A percentile compares a stretch with the other conserved stretches of the same genome.
Conservation (phyloP, 1,140 invertebrate species). For the Nomia melanderi region DNA sequence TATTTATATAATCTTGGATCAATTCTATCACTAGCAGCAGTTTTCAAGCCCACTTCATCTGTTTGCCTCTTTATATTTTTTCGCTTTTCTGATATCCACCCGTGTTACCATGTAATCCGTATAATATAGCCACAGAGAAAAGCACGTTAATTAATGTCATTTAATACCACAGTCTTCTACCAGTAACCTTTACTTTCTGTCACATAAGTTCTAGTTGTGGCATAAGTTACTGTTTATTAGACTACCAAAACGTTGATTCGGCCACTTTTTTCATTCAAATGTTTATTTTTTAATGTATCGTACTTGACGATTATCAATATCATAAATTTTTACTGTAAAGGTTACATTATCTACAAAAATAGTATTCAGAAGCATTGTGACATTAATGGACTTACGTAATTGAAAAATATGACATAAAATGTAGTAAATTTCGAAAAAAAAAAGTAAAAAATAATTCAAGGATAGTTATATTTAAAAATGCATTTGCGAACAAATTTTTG, state of each 20-base stretch:
- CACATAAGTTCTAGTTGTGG: neutral
- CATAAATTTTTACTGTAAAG: neutral
- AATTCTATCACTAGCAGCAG: neutral
- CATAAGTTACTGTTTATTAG: neutral
- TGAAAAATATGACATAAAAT: neutral
- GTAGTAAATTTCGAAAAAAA: neutral
- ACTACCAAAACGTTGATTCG: neutral
- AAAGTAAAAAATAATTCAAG: neutral
- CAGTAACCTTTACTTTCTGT: neutral
- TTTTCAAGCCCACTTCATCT: no score
- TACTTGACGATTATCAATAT: neutral
- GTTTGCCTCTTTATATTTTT: neutral
- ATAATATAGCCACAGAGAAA: neutral
- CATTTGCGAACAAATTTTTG: neutral
- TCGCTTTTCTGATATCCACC: neutral
- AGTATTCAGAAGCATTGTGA: neutral
- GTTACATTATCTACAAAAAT: conserved; percentile 5
- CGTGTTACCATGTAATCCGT: neutral
- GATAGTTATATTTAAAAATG: neutral
- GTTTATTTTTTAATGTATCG: neutral
- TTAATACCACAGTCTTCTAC: neutral
- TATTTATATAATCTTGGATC: neutral
- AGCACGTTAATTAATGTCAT: neutral
- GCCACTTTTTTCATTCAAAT: neutral
- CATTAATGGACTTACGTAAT: conserved; percentile 1